These are phyloP conservation scores for Papilio polytes DNA, from an alignment of 1,140 invertebrate species.

Conservation along the genomic window DNA sequence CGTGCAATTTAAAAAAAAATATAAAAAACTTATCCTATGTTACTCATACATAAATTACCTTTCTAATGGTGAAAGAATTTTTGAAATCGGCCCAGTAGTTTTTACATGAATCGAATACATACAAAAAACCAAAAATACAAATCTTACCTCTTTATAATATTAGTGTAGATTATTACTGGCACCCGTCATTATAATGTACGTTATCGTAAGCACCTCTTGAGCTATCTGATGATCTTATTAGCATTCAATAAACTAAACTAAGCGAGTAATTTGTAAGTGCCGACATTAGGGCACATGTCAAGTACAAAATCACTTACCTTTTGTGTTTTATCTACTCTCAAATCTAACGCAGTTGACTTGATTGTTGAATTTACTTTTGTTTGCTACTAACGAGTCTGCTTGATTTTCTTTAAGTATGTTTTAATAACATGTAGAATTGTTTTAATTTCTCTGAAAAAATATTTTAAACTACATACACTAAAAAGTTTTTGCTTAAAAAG, in stretches of 20 bases:
- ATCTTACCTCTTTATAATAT: too few relatives aligned
- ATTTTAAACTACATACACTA: not conserved
- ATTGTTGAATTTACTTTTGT: slow-evolving; percentile 2
- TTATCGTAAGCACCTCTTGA: slow-evolving; percentile 58
- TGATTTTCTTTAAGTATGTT: not conserved
- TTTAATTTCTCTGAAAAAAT: not conserved
- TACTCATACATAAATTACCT: too few relatives aligned
- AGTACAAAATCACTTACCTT: slow-evolving; percentile 65
- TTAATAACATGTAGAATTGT: not conserved
- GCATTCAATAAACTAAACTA: slow-evolving; percentile 72
- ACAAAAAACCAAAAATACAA: too few relatives aligned
- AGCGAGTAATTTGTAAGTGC: slow-evolving; percentile 66
- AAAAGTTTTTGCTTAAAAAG: too few relatives aligned
- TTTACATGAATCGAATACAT: too few relatives aligned
- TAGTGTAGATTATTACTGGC: not conserved
- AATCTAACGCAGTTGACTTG: slow-evolving; percentile 58
- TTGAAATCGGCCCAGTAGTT: too few relatives aligned
- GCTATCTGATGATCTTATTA: slow-evolving; percentile 65
- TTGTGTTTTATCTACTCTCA: slow-evolving; percentile 60
- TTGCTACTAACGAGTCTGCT: not conserved
- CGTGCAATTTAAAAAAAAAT: too few relatives aligned
- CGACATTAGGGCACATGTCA: slow-evolving; percentile 62
- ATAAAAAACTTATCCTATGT: too few relatives aligned
- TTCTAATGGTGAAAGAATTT: too few relatives aligned
- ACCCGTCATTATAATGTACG: slow-evolving; percentile 41